Base-by-base conservation (phyloP, 92 coral and sea anemone species). In the Zoanthus sansibaricus region DNA sequence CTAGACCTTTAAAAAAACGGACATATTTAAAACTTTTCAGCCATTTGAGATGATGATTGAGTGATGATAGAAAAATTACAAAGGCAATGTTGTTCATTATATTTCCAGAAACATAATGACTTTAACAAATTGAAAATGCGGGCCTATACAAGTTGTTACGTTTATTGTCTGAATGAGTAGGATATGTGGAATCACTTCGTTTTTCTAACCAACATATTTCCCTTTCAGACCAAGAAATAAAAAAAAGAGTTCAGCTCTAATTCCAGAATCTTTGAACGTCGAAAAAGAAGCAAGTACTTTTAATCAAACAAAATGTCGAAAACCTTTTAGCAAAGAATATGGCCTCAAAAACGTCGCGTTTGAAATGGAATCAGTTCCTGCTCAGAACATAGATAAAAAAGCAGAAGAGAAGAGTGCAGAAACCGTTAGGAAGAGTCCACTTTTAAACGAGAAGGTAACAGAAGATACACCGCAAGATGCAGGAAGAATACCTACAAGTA, bases 301-400 rank as follows among this genome's bases (percentile, higher is more conserved):
- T 30, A 58, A 49, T 31, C 16, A 15, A 7, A 13, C 75, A 37
- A 66, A 6, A 20, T 12, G 13, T 31, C 12, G 25, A 10, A 47
- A 45, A 0, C 66, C 48, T 25, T 64, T 58, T 0, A 20, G 21
- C 30, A 64, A 80, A 20, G 44, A 66, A 18, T 44, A 5, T 45
- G 75, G 85, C 62, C 75, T 59, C 44, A 49, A 80, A 67, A 80
- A 80, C 45, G 30, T 21, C 9, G 85, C 85, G 20, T 80, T 80
- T 47, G 85, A 80, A 80, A 68, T 78, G 83, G 83, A 78, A 42
- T 17, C 13, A 59, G 17, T 58, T 31, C 37, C 46, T 1, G 73
- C 46, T 17, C 55, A 45, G 8, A 64, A 30, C 44, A 47, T 25
- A 45, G 46, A 66, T 3, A 18, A 45, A 42, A 74, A 31, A 21